phyloP scores from a whole-genome alignment of 2,888 invertebrate species.

The Phrixothrix hirtus region DNA sequence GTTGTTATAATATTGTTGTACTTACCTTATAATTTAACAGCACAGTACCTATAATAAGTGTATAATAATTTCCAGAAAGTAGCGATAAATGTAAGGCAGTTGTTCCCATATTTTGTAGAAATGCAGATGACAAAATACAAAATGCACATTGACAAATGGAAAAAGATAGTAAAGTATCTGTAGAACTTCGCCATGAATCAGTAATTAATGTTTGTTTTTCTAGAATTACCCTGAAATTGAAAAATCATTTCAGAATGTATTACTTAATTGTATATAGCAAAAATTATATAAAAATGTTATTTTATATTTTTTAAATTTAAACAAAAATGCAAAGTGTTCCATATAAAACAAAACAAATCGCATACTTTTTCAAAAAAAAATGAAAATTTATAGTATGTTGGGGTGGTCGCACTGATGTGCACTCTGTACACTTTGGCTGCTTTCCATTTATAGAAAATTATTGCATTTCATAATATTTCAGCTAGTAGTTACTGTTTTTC shows the following conservation, averaged over 20 bases:
- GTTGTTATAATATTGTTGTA: slow-evolving; percentile 9
- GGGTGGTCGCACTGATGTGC: no score
- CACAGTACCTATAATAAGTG: slow-evolving; percentile 77
- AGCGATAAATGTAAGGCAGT: slow-evolving; percentile 81
- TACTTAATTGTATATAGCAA: background rate
- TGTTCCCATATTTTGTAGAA: slow-evolving; percentile 78
- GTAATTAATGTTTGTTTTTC: slow-evolving; percentile 71
- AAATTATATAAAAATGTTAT: no score
- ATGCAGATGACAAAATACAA: slow-evolving; percentile 75
- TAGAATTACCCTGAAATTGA: slow-evolving; percentile 59
- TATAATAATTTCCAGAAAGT: slow-evolving; percentile 83
- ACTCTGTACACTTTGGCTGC: no score
- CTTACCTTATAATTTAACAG: slow-evolving; percentile 79
- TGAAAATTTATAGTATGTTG: no score
- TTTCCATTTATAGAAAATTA: background rate
- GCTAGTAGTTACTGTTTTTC: no score
- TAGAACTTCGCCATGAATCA: slow-evolving; percentile 66
- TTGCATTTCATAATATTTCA: no score
- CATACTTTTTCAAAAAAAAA: no score
- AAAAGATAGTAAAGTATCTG: slow-evolving; percentile 60
- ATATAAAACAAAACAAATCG: no score
- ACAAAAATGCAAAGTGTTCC: no score
- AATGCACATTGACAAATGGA: slow-evolving; percentile 75
- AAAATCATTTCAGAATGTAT: background rate
- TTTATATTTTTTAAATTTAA: no score